Evolutionary conservation across 2,888 invertebrate species (phyloP).

Genomic region (Bursaphelenchus okinawaensis): DNA sequence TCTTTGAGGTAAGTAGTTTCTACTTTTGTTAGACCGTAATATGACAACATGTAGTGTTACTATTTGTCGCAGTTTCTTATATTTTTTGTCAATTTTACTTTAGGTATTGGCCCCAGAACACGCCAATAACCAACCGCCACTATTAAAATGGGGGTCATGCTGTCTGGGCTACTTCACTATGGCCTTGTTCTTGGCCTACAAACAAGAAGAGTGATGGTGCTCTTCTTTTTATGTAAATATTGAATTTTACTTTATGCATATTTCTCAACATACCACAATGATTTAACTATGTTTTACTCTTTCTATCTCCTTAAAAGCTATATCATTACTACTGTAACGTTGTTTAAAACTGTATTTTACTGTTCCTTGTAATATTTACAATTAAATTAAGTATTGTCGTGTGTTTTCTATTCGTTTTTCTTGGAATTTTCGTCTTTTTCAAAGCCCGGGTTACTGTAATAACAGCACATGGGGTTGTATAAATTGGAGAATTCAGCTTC

Average conservation of each 20-base stretch:
- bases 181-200: conserved; percentile 6
- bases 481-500: conserved; percentile 2
- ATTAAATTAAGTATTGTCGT: no score
- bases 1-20: conserved; percentile 38
- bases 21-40: no score
- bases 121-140: conserved; percentile 35
- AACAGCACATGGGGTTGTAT: conserved; percentile 22
- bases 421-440: not conserved
- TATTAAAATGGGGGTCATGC: conserved; percentile 40
- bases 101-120: conserved; percentile 44
- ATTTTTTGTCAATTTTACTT: not conserved
- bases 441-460: conserved; percentile 15
- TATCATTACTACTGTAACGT: no score
- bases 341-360: no score
- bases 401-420: not conserved
- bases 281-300: no score
- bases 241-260: no score
- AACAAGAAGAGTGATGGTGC: not conserved
- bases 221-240: conserved; percentile 4
- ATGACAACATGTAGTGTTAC: no score
- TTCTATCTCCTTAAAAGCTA: no score
- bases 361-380: no score
- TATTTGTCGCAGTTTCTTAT: no score
- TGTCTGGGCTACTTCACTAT: conserved; percentile 32
- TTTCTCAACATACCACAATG: no score